Evolutionary conservation across 2,888 invertebrate genomes (phyloP), one percentile per base, ranked within the genome.

Genomic region (Lasioglossum calceatum): DNA sequence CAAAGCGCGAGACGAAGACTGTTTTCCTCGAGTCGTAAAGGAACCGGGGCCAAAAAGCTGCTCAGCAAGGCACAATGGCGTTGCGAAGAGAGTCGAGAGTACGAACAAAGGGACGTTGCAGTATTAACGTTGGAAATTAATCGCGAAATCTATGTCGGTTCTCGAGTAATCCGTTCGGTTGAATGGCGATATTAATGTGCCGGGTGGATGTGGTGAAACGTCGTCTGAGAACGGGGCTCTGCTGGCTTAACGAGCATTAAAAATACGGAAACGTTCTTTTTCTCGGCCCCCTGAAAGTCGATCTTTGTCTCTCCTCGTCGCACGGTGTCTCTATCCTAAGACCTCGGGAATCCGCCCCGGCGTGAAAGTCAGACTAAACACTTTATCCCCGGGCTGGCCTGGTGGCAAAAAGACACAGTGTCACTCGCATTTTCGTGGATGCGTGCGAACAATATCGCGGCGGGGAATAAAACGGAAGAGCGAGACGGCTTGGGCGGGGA

Each of bases 341-440:
- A 80, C 77, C 81, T 19, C 77, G 84, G 39, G 83, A 82, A 83
- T 79, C 74, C 75, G 73, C 75, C 85, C 64, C 76, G 54, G 42
- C 39, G 71, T 19, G 84, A 76, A 77, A 85, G 39, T 87, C 88
- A 93, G 93, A 93, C 92, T 93, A 93, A 93, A 93, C 93, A 93
- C 92, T 91, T 93, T 93, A 92, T 89, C 86, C 88, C 79, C 64
- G 64, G 64, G n/a, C 58, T n/a, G 44, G 67, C 67, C 74, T 74
- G 82, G 32, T 73, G 84, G 82, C 82, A 88, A 91, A 92, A 91
- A 88, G 79, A n/a, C 27, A 36, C 19, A 58, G 78, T 64, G 82
- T 77, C 88, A 75, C 50, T 74, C 78, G 85, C 85, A 72, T 87
- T 89, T 88, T 89, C 87, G 85, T 76, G 64, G 79, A 86, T 89